Evolutionary conservation across 2,113 vertebrate species (phyloP), one percentile per base, ranked within the genome.

Genomic region (Glareola pratincola): DNA sequence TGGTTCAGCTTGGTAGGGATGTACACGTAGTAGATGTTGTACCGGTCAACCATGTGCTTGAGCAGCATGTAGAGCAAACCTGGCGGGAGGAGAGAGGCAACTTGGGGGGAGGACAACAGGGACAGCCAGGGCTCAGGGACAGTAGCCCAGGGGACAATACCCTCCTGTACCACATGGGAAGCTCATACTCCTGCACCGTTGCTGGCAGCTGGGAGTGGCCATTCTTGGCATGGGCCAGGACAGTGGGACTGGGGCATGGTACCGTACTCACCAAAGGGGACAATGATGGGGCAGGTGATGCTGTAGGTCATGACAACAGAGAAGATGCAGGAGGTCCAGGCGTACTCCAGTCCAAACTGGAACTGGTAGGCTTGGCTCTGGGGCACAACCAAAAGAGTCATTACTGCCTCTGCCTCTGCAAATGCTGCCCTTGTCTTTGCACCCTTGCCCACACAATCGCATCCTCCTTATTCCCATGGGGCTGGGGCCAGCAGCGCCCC

Each of bases 1-100:
- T 99, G 99, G 93, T 98, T 99, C 91, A 99, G 98, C 72, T 99
- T 99, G 95, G 99, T 99, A 93, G 99, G 99, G 14, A 99, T 97
- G 16, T 99, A 99, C 82, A 99, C 99, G 4, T 99, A 99, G 98
- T 99, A 99, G 95, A 99, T 99, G 95, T 99, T 99, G 86, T 99
- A 99, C 32, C 99, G 98, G 97, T 99, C 99, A 3, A 99, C 99
- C 98, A 99, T 93, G 96, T 99, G 99, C 96, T 99, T 99, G 95
- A 99, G 98, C 88, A 99, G 98, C 95, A 99, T 97, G 92, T 99
- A 99, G 29, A 99, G 98, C 87, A 99, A 97, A 47, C 99, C 99
- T 99, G 84, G 57, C 1, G 6, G 43, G 29, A 91, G n/a, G 24
- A 85, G 26, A 94, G 53, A 10, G 8, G 29, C 13, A 74, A 22